Evolutionary conservation across 2,113 vertebrate genomes (phyloP), one percentile per base, ranked within the genome.

Genomic region (Embiotoca jacksoni): DNA sequence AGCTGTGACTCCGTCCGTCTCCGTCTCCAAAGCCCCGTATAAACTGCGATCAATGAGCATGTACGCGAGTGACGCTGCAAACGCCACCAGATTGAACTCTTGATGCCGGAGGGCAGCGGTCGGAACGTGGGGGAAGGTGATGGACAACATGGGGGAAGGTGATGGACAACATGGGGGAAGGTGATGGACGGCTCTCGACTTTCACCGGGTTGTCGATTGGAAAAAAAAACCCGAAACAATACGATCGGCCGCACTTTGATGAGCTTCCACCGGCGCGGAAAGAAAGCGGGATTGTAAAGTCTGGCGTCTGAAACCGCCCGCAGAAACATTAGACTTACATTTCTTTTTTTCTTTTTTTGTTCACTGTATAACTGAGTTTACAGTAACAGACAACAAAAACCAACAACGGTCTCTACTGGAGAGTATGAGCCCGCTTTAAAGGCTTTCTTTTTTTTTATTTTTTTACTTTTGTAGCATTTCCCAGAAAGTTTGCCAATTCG

Each of bases 1-100:
- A 86, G 88, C 91, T 91, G 90, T 83, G 83, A 88, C 82, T 78
- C 55, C 35, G 64, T 75, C 82, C 11, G 63, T 72, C 81, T 78
- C 62, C 54, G 56, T 80, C 67, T 82, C 76, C 68, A 72, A 52
- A 64, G 23, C 23, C 35, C 74, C 47, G 16, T 59, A 73, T 73
- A 54, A 68, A 47, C 62, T 46, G 52, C 59, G 83, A 72, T 90
- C 88, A 78, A 82, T 77, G 74, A 71, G 60, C 23, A 23, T 32
- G 62, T 54, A 47, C 23, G 7, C 46, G 52, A 78, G 66, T 57
- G 70, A 79, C 60, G 72, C 67, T 85, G 58, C 72, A 69, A 70
- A 54, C 23, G 23, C 52, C 52, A 59, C 75, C 23, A 23, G 14
- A 88, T 72, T 36, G 63, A 85, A 82, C 75, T 59, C 59, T 67